Conservation (phyloP, 2,113 vertebrate species). For the Formicarius rufipectus region DNA sequence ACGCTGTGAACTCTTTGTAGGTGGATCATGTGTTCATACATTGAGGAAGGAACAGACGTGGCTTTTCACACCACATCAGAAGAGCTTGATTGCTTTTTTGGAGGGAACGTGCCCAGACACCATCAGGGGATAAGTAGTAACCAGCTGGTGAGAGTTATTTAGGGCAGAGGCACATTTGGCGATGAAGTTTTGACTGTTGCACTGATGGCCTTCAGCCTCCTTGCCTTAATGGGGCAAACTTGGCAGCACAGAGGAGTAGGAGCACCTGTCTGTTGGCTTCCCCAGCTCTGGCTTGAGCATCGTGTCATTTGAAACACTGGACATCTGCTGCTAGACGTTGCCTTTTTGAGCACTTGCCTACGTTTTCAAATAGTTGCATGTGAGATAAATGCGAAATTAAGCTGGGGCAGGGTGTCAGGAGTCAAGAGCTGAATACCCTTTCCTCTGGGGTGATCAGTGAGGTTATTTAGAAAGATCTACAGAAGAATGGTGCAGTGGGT, state of each 20-base stretch:
- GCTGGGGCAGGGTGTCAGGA: not conserved
- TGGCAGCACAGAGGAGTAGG: not conserved
- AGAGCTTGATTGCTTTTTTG: constrained; percentile 9
- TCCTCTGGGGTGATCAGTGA: not conserved
- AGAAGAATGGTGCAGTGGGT: not conserved
- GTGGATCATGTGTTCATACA: not conserved
- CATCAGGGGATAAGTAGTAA: constrained; percentile 14
- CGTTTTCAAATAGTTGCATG: not conserved
- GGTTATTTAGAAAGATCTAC: not conserved
- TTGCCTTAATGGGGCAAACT: not conserved
- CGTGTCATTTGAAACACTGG: not conserved
- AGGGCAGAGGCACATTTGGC: not conserved
- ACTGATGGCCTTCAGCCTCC: not conserved
- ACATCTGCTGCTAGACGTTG: not conserved
- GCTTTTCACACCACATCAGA: not conserved
- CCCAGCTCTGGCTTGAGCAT: not conserved
- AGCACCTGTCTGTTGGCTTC: constrained; percentile 16
- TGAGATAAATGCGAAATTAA: not conserved
- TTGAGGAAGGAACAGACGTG: not conserved
- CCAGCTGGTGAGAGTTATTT: constrained; percentile 50
- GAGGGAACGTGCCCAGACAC: not conserved
- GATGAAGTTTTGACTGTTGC: constrained; percentile 18
- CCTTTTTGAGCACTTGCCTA: not conserved
- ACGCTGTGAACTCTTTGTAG: not conserved
- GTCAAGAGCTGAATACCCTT: not conserved